A percentile compares a stretch with the other conserved stretches of the same genome.
Evolutionary conservation across 2,888 invertebrate species (phyloP).

Genomic region (Sclerodermus sp.): DNA sequence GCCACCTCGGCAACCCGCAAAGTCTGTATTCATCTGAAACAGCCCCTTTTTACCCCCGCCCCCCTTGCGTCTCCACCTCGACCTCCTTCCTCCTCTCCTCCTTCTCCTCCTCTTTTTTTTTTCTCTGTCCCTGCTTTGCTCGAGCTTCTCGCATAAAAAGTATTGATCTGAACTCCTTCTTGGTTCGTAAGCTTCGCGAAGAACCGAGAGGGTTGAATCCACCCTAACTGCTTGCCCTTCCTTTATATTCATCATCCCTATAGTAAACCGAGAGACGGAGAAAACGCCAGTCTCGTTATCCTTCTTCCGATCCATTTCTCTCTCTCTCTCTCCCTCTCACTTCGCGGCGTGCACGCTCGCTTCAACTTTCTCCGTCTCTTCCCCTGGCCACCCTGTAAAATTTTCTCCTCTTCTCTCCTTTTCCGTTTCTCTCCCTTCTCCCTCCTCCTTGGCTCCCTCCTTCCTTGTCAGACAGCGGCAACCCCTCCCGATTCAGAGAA

Average conservation of each 20-base stretch:
- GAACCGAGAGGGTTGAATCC: slow-evolving; percentile 54
- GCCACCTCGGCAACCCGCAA: slow-evolving; percentile 14
- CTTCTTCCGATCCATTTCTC: slow-evolving; percentile 2
- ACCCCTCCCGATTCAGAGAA: slow-evolving; percentile 19
- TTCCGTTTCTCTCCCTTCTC: slow-evolving; percentile 9
- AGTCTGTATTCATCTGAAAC: neutral
- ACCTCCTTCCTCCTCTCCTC: neutral
- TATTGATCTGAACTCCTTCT: slow-evolving; percentile 53
- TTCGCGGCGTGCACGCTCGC: slow-evolving; percentile 9
- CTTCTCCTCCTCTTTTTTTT: slow-evolving; percentile 16
- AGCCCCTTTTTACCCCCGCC: slow-evolving; percentile 13
- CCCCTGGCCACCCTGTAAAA: slow-evolving; percentile 12
- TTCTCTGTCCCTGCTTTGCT: slow-evolving; percentile 11
- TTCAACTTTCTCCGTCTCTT: slow-evolving; percentile 10
- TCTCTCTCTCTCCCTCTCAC: slow-evolving; percentile 15
- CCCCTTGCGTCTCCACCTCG: slow-evolving; percentile 23
- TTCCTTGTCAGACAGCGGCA: too few relatives aligned
- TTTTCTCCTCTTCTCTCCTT: too few relatives aligned
- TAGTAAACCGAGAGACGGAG: slow-evolving; percentile 36
- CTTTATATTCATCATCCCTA: slow-evolving; percentile 56
- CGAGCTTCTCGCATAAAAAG: slow-evolving; percentile 54
- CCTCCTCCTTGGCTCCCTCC: slow-evolving; percentile 3
- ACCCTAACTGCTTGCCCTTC: slow-evolving; percentile 53
- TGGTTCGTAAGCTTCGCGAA: slow-evolving; percentile 35
- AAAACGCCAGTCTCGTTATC: too few relatives aligned